These are phyloP conservation scores for Emesis furor DNA, from an alignment of 2,888 invertebrate genomes.

Conservation along the genomic window DNA sequence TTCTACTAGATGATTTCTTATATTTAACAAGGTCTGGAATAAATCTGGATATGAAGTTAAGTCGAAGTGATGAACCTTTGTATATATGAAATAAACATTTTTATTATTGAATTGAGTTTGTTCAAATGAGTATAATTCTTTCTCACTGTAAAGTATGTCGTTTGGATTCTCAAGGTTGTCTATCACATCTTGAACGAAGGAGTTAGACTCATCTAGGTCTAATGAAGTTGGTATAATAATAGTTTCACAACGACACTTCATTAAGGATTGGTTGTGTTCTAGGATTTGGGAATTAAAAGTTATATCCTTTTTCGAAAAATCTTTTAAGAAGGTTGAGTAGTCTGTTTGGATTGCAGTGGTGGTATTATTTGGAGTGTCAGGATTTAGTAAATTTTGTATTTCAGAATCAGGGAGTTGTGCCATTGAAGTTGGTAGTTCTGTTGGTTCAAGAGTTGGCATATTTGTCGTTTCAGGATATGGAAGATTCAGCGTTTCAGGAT, in stretches of 20 bases:
- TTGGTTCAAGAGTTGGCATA: neutral
- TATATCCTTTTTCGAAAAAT: neutral
- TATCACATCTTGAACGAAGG: constrained; percentile 65
- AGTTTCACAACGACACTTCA: constrained; percentile 30
- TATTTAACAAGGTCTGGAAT: neutral
- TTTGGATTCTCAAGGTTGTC: constrained; percentile 18
- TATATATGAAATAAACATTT: neutral
- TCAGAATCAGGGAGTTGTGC: neutral
- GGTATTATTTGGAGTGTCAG: neutral
- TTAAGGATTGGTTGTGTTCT: constrained; percentile 18
- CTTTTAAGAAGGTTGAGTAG: neutral
- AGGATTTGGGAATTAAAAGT: neutral
- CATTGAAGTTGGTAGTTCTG: too few species aligned
- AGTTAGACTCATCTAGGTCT: constrained; percentile 73
- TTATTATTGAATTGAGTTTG: neutral
- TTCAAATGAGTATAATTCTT: neutral
- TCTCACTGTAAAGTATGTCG: constrained; percentile 33
- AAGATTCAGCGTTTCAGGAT: neutral
- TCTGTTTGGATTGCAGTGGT: neutral
- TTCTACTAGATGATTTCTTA: neutral
- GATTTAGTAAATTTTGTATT: neutral
- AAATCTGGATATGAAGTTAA: neutral
- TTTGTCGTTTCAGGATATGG: neutral
- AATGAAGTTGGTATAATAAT: constrained; percentile 70
- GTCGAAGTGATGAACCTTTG: neutral